A percentile compares a stretch with the other conserved stretches of the same genome.
Evolutionary conservation across 2,797 vertebrate species (phyloP).

Genomic region (Hyperoplus lanceolatus): DNA sequence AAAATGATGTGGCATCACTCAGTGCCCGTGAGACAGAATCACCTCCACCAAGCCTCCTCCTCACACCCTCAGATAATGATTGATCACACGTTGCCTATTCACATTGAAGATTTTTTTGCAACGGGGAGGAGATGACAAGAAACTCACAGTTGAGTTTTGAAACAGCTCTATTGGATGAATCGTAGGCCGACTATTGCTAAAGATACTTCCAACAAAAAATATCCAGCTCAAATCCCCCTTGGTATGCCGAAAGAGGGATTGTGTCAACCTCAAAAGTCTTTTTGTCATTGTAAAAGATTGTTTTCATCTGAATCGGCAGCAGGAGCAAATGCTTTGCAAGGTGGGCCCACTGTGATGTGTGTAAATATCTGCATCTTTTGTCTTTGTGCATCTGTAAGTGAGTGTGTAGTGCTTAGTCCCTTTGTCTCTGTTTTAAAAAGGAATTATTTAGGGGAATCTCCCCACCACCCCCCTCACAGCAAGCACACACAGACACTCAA

Average conservation of each 20-base stretch:
- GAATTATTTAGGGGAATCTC: slow-evolving; percentile 36
- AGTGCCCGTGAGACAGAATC: slow-evolving; percentile 38
- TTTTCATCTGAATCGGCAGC: slow-evolving; percentile 52
- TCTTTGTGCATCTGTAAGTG: slow-evolving; percentile 18
- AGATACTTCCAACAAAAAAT: slow-evolving; percentile 31
- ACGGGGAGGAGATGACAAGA: slow-evolving; percentile 31
- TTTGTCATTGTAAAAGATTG: slow-evolving; percentile 26
- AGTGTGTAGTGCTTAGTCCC: slow-evolving; percentile 4
- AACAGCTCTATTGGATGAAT: slow-evolving; percentile 5
- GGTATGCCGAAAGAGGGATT: slow-evolving; percentile 25
- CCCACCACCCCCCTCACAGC: slow-evolving; percentile 17
- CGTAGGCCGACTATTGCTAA: neutral
- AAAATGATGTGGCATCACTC: slow-evolving; percentile 46
- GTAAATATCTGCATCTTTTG: slow-evolving; percentile 23
- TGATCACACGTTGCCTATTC: slow-evolving; percentile 35
- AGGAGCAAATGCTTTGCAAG: slow-evolving; percentile 47
- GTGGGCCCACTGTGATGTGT: slow-evolving; percentile 13
- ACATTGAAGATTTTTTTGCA: slow-evolving; percentile 31
- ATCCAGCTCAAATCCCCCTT: slow-evolving; percentile 28
- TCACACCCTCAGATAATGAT: slow-evolving; percentile 24
- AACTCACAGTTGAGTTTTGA: slow-evolving; percentile 41
- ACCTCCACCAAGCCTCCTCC: slow-evolving; percentile 34
- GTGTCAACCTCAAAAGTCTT: slow-evolving; percentile 48
- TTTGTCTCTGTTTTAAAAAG: slow-evolving; percentile 45
- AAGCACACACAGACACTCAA: neutral